Evolutionary conservation across 2,888 invertebrate species (phyloP).

Genomic region (Griposia aprilina): DNA sequence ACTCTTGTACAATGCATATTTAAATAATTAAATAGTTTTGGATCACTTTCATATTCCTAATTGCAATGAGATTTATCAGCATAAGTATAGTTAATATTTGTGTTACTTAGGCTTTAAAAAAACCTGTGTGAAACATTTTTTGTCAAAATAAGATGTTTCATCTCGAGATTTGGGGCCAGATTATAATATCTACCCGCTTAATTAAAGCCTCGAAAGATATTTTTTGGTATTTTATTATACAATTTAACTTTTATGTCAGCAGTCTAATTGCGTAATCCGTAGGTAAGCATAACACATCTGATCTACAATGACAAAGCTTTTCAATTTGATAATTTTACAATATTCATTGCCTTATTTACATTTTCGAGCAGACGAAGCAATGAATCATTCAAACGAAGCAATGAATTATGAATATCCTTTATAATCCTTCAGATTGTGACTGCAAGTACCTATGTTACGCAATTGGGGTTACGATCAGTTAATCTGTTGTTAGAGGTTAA

Average conservation of each 20-base stretch:
- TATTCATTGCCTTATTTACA: not conserved
- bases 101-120: not conserved
- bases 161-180: not conserved
- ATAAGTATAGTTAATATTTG: not conserved
- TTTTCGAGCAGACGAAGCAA: not conserved
- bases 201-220: no score
- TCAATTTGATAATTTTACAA: not conserved
- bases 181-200: no score
- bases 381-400: not conserved
- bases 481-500: not conserved
- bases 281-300: not conserved
- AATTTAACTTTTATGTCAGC: not conserved
- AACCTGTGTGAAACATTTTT: not conserved
- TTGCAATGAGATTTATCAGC: slow-evolving; percentile 4
- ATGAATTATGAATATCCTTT: not conserved
- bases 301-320: not conserved
- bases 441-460: not conserved
- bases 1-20: no score
- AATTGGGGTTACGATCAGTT: not conserved
- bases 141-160: not conserved
- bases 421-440: no score
- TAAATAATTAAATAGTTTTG: not conserved
- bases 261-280: not conserved
- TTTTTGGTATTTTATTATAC: not conserved
- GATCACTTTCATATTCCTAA: not conserved